A percentile compares a stretch with the other conserved stretches of the same genome.
Evolutionary conservation across 2,888 invertebrate species (phyloP).

Genomic region (Mythimna albipuncta): DNA sequence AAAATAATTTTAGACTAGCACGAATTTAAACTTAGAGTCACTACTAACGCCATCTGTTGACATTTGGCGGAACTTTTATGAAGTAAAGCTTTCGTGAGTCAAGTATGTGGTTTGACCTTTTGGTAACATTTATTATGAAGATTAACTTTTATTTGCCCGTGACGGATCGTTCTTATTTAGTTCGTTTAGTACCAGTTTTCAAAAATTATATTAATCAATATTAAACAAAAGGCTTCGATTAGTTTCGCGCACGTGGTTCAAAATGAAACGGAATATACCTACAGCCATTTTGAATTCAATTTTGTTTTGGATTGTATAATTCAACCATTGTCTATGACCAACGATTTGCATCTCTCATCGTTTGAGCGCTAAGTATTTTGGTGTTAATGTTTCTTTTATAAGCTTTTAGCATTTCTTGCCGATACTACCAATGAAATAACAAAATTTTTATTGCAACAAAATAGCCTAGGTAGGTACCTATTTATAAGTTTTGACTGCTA

Average conservation of each 20-base stretch:
- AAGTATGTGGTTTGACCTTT: constrained; percentile 20
- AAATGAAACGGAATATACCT: not conserved
- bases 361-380: constrained; percentile 14
- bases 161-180: constrained; percentile 18
- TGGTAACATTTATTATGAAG: constrained; percentile 14
- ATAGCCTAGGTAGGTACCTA: too few species aligned
- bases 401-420: not conserved
- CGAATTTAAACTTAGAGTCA: constrained; percentile 2
- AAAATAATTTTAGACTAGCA: constrained; percentile 12
- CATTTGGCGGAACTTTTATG: constrained; percentile 25
- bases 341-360: constrained; percentile 21
- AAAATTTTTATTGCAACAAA: not conserved
- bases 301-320: constrained; percentile 27
- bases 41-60: constrained; percentile 59
- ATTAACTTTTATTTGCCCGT: constrained; percentile 8
- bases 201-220: not conserved
- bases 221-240: constrained; percentile 22
- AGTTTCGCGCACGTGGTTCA: constrained; percentile 30
- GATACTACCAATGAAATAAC: not conserved
- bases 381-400: not conserved
- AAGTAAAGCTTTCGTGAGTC: constrained; percentile 35
- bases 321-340: constrained; percentile 27
- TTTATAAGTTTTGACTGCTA: too few species aligned
- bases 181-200: not conserved
- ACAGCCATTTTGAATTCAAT: constrained; percentile 32